Evolutionary conservation across 1,140 invertebrate species (phyloP).

Genomic region (Platyscapa corneri): DNA sequence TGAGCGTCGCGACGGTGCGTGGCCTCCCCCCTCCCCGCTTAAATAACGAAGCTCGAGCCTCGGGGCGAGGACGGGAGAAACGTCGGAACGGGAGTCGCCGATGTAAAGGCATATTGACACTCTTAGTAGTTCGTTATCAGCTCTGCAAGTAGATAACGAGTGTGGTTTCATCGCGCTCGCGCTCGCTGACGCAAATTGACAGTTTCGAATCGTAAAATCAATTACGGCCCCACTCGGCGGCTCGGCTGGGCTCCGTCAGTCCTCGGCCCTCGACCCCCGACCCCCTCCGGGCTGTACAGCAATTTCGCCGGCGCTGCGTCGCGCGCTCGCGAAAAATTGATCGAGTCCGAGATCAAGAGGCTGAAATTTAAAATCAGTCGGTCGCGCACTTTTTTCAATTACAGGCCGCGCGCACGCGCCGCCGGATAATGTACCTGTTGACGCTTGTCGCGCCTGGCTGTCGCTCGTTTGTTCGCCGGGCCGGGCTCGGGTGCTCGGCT

Average conservation of each 20-base stretch:
- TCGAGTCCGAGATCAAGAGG: neutral
- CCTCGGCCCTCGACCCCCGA: neutral
- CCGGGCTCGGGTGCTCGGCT: no score
- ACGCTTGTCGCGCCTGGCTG: neutral
- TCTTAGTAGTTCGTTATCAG: constrained; percentile 36
- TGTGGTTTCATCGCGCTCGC: neutral
- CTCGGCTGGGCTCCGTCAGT: no score
- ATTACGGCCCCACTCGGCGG: constrained; percentile 10
- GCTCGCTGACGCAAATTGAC: neutral
- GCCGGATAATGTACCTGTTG: constrained; percentile 25
- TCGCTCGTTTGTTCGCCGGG: constrained; percentile 1
- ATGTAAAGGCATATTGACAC: constrained; percentile 29
- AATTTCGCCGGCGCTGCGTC: neutral
- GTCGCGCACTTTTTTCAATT: neutral
- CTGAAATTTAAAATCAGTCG: no score
- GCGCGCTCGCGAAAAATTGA: neutral
- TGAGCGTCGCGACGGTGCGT: no score
- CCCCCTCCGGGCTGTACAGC: no score
- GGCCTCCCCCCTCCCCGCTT: neutral
- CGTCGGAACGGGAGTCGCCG: no score
- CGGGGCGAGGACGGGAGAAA: neutral
- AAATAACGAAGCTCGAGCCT: constrained; percentile 22
- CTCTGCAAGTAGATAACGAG: constrained; percentile 41
- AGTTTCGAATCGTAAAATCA: constrained; percentile 40
- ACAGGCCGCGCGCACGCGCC: neutral